phyloP scores from a whole-genome alignment of 2,113 vertebrate species.

The Psophia crepitans region DNA sequence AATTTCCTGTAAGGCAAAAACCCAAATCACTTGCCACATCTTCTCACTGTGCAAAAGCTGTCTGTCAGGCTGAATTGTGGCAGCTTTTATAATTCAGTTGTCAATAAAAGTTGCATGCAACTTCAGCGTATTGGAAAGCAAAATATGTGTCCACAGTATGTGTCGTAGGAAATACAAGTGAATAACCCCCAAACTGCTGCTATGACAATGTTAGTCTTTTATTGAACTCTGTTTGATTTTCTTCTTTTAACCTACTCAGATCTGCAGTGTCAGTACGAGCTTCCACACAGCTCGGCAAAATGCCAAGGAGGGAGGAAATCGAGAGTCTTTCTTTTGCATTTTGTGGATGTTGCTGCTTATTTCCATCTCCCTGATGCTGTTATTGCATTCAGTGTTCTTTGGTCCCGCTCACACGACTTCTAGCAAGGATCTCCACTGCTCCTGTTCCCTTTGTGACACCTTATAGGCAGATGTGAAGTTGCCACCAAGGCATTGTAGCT shows the following conservation, averaged over 20 bases:
- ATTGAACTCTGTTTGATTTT: not conserved
- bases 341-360: not conserved
- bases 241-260: not conserved
- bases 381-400: not conserved
- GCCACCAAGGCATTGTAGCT: not conserved
- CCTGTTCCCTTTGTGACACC: not conserved
- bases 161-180: not conserved
- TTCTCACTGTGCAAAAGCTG: not conserved
- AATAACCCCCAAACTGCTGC: not conserved
- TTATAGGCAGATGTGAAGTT: not conserved
- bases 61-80: not conserved
- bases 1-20: not conserved
- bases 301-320: not conserved
- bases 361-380: not conserved
- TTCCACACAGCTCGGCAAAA: not conserved
- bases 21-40: not conserved
- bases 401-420: not conserved
- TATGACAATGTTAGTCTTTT: not conserved
- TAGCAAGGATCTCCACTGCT: not conserved
- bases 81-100: not conserved
- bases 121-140: not conserved
- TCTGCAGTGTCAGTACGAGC: not conserved
- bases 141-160: not conserved
- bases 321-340: not conserved
- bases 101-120: not conserved